A percentile compares a stretch with the other conserved stretches of the same genome.
phyloP scores from a whole-genome alignment of 2,797 vertebrate species.

The Leptatherina wallacei region DNA sequence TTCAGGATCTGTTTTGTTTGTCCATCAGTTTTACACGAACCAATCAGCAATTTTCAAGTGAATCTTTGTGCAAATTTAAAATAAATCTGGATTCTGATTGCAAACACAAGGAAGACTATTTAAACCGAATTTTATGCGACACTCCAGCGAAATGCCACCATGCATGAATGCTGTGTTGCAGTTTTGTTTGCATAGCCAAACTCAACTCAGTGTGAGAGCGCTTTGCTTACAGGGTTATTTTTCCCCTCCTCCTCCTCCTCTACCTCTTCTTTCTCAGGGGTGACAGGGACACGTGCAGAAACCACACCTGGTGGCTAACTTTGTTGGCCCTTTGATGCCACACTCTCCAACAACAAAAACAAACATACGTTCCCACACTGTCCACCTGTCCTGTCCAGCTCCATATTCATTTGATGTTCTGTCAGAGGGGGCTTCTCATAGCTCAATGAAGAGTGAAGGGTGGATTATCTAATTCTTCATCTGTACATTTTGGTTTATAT shows the following conservation, averaged over 20 bases:
- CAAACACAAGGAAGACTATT: slow-evolving; percentile 14
- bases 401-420: slow-evolving; percentile 50
- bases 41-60: slow-evolving; percentile 44
- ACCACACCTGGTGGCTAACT: slow-evolving; percentile 58
- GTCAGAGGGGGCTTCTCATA: slow-evolving; percentile 56
- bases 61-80: slow-evolving; percentile 13
- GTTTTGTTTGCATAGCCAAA: slow-evolving; percentile 11
- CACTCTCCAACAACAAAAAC: slow-evolving; percentile 51
- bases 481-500: slow-evolving; percentile 54
- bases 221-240: slow-evolving; percentile 45
- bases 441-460: slow-evolving; percentile 44
- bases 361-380: slow-evolving; percentile 41
- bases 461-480: slow-evolving; percentile 62
- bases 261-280: slow-evolving; percentile 10
- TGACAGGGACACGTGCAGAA: slow-evolving; percentile 31
- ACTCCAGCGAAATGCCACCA: neutral
- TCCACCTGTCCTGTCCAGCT: slow-evolving; percentile 58
- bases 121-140: slow-evolving; percentile 29
- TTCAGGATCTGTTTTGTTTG: slow-evolving; percentile 46
- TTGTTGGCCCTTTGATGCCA: slow-evolving; percentile 39
- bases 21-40: slow-evolving; percentile 42
- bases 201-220: slow-evolving; percentile 20
- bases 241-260: neutral
- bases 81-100: slow-evolving; percentile 18
- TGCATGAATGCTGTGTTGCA: slow-evolving; percentile 11